Base-by-base conservation (phyloP, 2,797 vertebrate genomes). In the Enteromius anoplus region DNA sequence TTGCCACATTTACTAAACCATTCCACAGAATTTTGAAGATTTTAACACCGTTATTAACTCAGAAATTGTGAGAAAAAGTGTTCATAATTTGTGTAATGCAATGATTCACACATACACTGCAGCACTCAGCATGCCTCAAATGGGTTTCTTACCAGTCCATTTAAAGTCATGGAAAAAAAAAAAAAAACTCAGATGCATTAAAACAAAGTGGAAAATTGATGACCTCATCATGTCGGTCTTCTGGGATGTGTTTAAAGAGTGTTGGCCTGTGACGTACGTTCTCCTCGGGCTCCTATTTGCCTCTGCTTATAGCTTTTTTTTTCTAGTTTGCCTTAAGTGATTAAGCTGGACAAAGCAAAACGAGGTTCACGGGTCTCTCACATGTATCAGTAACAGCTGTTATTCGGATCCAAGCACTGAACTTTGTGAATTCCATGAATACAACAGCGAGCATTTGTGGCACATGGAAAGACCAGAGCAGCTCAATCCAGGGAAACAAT, bases 361-460 rank as follows among this genome's bases (percentile, higher is more conserved):
- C 76, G 78, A 76, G 81, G 79, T 29, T 71, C 55, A 71, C 26
- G 9, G 68, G 32, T 64, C 60, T 73, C 78, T 80, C 51, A 78
- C 87, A 75, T 81, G 86, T 71, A 68, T 76, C 66, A 47, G 86
- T 81, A 78, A 85, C 85, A 88, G 87, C 87, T 87, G 89, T 80
- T 89, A 62, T 84, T 78, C 83, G 88, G 84, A 87, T 88, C 71
- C 40, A 80, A 88, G 86, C 87, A 72, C 84, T 4, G 83, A 51
- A 79, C 75, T 86, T 75, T 81, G 84, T 88, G 72, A 86, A 85
- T 85, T 86, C 90, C 89, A 91, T 92, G 89, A 91, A 93, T 91
- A 89, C 32, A 79, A 81, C 51, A 42, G 62, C 82, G 83, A 53
- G 82, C 80, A 75, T 84, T 80, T 89, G 87, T 77, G 82, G 88